Percentiles rank a stretch among this genome's conserved stretches.
Evolutionary conservation across 2,113 vertebrate genomes (phyloP).

Genomic region (Melanotaenia duboulayi): DNA sequence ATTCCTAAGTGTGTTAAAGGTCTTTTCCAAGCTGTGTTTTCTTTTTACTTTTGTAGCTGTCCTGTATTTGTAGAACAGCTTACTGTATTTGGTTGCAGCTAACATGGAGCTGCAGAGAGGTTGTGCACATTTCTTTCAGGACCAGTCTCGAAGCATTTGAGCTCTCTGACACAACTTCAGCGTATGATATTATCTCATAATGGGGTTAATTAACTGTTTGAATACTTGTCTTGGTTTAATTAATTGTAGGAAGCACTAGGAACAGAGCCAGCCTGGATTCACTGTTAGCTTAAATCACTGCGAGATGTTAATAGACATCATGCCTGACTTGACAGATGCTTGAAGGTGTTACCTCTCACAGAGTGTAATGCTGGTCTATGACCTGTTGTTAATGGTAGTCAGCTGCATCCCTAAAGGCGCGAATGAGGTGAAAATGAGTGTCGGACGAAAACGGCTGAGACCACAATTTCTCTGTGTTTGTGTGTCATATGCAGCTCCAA

Average conservation of each 20-base stretch:
- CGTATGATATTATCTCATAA: slow-evolving; percentile 32
- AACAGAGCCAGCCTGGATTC: slow-evolving; percentile 23
- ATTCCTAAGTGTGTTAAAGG: no score
- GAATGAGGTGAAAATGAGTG: slow-evolving; percentile 86
- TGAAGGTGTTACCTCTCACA: slow-evolving; percentile 62
- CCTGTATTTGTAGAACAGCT: not conserved
- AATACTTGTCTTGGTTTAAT: slow-evolving; percentile 41
- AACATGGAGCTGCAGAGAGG: no score
- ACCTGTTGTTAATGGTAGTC: slow-evolving; percentile 82
- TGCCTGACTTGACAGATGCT: slow-evolving; percentile 73
- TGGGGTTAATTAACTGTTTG: slow-evolving; percentile 24
- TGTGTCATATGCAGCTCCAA: slow-evolving; percentile 31
- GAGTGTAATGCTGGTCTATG: slow-evolving; percentile 59
- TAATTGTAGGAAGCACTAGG: slow-evolving; percentile 27
- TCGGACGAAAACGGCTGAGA: slow-evolving; percentile 78
- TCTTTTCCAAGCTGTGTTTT: no score
- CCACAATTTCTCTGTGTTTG: slow-evolving; percentile 49
- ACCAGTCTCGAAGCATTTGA: not conserved
- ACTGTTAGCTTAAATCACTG: slow-evolving; percentile 43
- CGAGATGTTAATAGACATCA: slow-evolving; percentile 59
- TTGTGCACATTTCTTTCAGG: not conserved
- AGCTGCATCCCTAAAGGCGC: slow-evolving; percentile 74
- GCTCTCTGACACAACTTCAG: slow-evolving; percentile 1
- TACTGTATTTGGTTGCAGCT: not conserved
- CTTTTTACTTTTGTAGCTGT: no score